These are phyloP conservation scores for Rhinolophus sinicus DNA, from an alignment of 2,113 vertebrate species.

Conservation along the genomic window DNA sequence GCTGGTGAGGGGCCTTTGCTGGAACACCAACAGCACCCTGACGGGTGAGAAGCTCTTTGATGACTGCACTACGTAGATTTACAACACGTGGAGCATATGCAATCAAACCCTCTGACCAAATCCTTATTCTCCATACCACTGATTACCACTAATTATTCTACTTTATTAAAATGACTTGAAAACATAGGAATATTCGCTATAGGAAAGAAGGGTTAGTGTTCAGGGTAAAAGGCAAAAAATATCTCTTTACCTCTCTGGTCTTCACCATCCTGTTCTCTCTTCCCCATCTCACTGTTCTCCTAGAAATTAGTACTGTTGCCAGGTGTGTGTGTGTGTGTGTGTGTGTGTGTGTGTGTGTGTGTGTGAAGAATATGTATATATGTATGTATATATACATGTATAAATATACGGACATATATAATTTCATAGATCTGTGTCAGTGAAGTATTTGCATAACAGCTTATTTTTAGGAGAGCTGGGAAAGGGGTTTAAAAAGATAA, in stretches of 20 bases:
- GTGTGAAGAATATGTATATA: not conserved
- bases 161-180: not conserved
- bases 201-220: not conserved
- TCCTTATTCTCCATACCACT: not conserved
- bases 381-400: accelerated
- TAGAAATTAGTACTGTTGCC: not conserved
- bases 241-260: not conserved
- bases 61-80: no score
- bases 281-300: not conserved
- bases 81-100: not conserved
- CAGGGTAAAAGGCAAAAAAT: not conserved
- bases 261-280: not conserved
- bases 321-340: not conserved
- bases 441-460: not conserved
- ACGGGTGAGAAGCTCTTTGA: not conserved
- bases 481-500: not conserved
- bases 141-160: not conserved
- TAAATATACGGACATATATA: not conserved
- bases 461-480: not conserved
- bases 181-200: not conserved
- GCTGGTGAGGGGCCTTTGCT: accelerated
- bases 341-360: no score
- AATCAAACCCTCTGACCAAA: not conserved
- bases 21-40: accelerated
- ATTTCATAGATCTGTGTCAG: not conserved